Evolutionary conservation across 2,888 invertebrate genomes (phyloP).

Genomic region (Miltochrista miniata): DNA sequence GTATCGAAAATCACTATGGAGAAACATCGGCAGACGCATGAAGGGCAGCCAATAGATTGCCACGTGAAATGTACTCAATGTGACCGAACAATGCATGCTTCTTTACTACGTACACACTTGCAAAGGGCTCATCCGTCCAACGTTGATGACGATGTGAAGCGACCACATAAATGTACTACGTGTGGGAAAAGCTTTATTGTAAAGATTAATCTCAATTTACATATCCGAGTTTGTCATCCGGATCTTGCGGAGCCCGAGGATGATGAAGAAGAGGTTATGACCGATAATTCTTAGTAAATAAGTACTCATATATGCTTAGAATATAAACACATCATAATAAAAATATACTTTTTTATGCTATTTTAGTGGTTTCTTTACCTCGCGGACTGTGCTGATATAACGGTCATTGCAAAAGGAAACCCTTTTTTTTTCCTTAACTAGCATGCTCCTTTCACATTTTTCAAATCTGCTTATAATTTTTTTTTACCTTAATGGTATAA

Average conservation of each 20-base stretch:
- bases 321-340: slow-evolving; percentile 47
- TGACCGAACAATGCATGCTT: slow-evolving; percentile 73
- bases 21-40: slow-evolving; percentile 71
- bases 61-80: slow-evolving; percentile 77
- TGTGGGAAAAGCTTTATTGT: slow-evolving; percentile 79
- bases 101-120: slow-evolving; percentile 69
- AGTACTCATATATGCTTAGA: slow-evolving; percentile 39
- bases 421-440: too few relatives aligned
- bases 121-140: slow-evolving; percentile 65
- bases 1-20: slow-evolving; percentile 80
- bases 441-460: too few relatives aligned
- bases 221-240: slow-evolving; percentile 76
- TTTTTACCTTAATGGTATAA: too few relatives aligned
- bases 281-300: slow-evolving; percentile 69
- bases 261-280: slow-evolving; percentile 78
- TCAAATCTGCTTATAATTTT: too few relatives aligned
- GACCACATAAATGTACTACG: slow-evolving; percentile 74
- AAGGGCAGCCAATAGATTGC: slow-evolving; percentile 74
- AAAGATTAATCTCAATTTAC: slow-evolving; percentile 74
- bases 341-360: slow-evolving; percentile 70
- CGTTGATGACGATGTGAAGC: slow-evolving; percentile 71
- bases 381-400: too few relatives aligned
- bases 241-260: slow-evolving; percentile 76
- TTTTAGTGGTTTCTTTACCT: slow-evolving; percentile 10
- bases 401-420: too few relatives aligned